phyloP scores from a whole-genome alignment of 1,140 invertebrate species.

The Gonioctena quinquepunctata region DNA sequence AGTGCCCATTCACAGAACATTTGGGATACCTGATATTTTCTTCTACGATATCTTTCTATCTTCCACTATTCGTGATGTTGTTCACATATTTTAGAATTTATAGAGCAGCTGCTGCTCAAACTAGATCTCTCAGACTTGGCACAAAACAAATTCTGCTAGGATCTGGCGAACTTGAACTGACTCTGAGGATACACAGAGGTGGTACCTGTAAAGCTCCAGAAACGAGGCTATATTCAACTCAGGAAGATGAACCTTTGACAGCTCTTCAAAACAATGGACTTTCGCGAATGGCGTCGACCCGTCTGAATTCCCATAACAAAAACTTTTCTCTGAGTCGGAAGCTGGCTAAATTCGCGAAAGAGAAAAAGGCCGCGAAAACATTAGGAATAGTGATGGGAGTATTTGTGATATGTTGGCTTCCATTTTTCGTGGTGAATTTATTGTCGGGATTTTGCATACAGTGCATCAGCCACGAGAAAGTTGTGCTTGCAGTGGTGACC shows the following conservation, averaged over 20 bases:
- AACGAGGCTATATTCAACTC: slow-evolving; percentile 45
- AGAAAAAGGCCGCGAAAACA: slow-evolving; percentile 95
- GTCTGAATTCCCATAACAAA: slow-evolving; percentile 63
- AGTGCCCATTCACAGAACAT: slow-evolving; percentile 91
- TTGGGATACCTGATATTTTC: slow-evolving; percentile 90
- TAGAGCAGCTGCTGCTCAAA: slow-evolving; percentile 90
- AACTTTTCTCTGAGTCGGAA: slow-evolving; percentile 89
- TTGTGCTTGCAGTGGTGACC: slow-evolving; percentile 90
- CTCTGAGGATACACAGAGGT: slow-evolving; percentile 86
- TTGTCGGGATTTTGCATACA: slow-evolving; percentile 86
- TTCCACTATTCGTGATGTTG: slow-evolving; percentile 97
- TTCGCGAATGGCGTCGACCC: slow-evolving; percentile 63
- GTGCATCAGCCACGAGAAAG: slow-evolving; percentile 86
- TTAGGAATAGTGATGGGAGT: slow-evolving; percentile 96
- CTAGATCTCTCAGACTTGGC: slow-evolving; percentile 84
- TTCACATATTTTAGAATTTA: slow-evolving; percentile 96
- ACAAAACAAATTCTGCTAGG: slow-evolving; percentile 84
- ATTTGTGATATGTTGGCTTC: slow-evolving; percentile 97
- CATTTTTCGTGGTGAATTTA: slow-evolving; percentile 97
- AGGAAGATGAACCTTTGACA: slow-evolving; percentile 72
- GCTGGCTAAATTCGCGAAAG: slow-evolving; percentile 89
- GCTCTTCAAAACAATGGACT: slow-evolving; percentile 76
- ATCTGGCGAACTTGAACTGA: slow-evolving; percentile 80
- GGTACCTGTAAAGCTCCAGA: slow-evolving; percentile 66
- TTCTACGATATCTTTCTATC: slow-evolving; percentile 96